Evolutionary conservation across 2,888 invertebrate genomes (phyloP).

Genomic region (Zele albiditarsus): DNA sequence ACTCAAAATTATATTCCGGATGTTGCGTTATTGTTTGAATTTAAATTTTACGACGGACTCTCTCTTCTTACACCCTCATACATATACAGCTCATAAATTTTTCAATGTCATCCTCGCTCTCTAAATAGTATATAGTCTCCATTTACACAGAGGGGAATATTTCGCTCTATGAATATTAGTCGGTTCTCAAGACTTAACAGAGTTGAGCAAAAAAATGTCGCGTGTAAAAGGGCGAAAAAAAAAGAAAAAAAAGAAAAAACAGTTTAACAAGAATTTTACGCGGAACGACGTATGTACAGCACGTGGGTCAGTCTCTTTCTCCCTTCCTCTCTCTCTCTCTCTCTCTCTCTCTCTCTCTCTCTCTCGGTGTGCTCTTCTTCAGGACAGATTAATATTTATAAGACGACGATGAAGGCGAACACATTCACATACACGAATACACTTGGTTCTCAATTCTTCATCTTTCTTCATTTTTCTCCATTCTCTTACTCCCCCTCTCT

Average conservation of each 20-base stretch:
- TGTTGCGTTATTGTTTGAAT: slow-evolving; percentile 44
- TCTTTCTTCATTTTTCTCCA: neutral
- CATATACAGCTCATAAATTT: slow-evolving; percentile 48
- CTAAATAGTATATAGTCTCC: slow-evolving; percentile 20
- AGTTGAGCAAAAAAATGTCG: neutral
- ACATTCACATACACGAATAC: neutral
- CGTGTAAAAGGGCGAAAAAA: neutral
- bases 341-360: neutral
- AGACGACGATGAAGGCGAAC: neutral
- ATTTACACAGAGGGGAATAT: slow-evolving; percentile 42
- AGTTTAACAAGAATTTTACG: too few relatives aligned
- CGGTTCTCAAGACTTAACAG: neutral
- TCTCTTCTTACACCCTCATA: slow-evolving; percentile 15
- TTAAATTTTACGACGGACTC: slow-evolving; percentile 50
- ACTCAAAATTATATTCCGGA: slow-evolving; percentile 15
- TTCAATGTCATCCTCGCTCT: slow-evolving; percentile 52
- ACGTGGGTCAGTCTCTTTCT: slow-evolving; percentile 23
- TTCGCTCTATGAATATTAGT: slow-evolving; percentile 1
- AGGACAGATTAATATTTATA: slow-evolving; percentile 46
- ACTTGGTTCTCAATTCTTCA: neutral
- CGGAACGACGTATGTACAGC: slow-evolving; percentile 23
- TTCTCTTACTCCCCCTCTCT: too few relatives aligned
- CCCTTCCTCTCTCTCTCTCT: neutral
- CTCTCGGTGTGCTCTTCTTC: slow-evolving; percentile 17
- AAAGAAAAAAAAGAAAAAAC: neutral